Evolutionary conservation across 1,140 invertebrate species (phyloP).

Genomic region (Gyrodactylus salaris): DNA sequence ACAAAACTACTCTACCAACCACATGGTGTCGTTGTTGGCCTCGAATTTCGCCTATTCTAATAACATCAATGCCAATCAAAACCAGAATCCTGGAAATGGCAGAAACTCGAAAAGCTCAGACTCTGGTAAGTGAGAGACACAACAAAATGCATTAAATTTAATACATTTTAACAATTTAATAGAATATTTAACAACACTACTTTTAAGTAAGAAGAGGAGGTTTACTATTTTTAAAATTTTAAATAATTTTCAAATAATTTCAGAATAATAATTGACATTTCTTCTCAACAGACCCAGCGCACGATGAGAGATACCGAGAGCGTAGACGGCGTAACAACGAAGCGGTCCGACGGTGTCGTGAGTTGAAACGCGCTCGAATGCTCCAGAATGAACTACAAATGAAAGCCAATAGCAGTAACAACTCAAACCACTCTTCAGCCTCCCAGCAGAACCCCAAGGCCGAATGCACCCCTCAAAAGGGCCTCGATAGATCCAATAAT

Average conservation of each 20-base stretch:
- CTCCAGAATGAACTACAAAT: not conserved
- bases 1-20: not conserved
- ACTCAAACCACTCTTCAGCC: too few species aligned
- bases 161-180: too few species aligned
- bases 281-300: not conserved
- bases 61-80: not conserved
- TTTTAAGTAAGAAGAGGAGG: too few species aligned
- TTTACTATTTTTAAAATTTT: too few species aligned
- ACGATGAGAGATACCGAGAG: not conserved
- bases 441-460: too few species aligned
- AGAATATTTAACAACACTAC: too few species aligned
- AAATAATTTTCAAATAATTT: too few species aligned
- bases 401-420: too few species aligned
- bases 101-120: not conserved
- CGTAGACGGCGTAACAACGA: not conserved
- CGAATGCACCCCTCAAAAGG: too few species aligned
- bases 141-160: too few species aligned
- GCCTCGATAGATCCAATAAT: too few species aligned
- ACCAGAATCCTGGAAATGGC: not conserved
- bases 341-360: not conserved
- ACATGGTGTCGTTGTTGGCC: not conserved
- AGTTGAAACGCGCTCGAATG: conserved; percentile 1
- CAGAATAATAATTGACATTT: not conserved
- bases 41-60: not conserved
- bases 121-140: too few species aligned